Evolutionary conservation across 2,888 invertebrate genomes (phyloP).

Genomic region (Eudemis profundana): DNA sequence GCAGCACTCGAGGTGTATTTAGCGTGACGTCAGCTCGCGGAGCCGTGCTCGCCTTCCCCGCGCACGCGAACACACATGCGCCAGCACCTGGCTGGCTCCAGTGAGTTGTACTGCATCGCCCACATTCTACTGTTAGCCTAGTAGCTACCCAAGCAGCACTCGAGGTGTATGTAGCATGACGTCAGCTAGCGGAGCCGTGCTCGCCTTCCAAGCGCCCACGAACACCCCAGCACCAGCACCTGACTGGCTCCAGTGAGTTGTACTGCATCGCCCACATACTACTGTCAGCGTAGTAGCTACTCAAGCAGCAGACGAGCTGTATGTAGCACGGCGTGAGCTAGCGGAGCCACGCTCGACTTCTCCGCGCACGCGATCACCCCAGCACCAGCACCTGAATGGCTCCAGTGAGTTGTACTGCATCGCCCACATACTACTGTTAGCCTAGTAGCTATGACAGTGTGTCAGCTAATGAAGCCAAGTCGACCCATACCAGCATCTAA

Average conservation of each 20-base stretch:
- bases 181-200: no score
- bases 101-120: conserved; percentile 80
- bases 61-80: no score
- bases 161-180: no score
- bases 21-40: not conserved
- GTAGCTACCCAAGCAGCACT: no score
- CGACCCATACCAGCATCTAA: conserved; percentile 75
- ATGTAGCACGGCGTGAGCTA: conserved; percentile 79
- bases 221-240: conserved; percentile 70
- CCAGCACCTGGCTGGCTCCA: conserved; percentile 83
- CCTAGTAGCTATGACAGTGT: no score
- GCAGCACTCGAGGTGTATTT: no score
- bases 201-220: conserved; percentile 75
- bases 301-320: no score
- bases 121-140: not conserved
- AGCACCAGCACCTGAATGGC: conserved; percentile 79
- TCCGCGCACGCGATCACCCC: conserved; percentile 73
- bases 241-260: conserved; percentile 86
- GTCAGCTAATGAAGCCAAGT: conserved; percentile 74
- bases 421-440: no score
- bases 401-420: conserved; percentile 84
- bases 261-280: conserved; percentile 71
- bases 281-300: no score
- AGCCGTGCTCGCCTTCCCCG: not conserved
- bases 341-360: conserved; percentile 76